phyloP scores from a whole-genome alignment of 2,797 vertebrate genomes.

The Coilia nasus region DNA sequence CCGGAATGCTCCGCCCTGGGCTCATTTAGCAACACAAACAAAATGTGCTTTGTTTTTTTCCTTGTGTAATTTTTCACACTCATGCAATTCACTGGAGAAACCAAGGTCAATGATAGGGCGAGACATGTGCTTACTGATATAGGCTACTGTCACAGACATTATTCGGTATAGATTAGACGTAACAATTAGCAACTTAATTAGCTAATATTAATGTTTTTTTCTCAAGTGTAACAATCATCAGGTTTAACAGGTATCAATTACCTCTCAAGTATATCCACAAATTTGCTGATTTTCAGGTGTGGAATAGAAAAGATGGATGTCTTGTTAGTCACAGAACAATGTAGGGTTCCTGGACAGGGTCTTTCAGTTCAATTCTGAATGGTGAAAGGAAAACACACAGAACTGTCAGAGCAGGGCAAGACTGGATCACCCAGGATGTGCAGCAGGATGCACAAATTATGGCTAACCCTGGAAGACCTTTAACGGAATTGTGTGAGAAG shows the following conservation, averaged over 20 bases:
- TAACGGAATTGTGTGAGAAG: neutral
- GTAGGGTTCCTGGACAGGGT: neutral
- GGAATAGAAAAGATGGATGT: neutral
- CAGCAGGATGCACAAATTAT: neutral
- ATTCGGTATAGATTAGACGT: neutral
- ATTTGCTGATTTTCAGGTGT: neutral
- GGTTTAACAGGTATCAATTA: neutral
- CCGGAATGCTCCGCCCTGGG: neutral
- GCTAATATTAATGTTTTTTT: neutral
- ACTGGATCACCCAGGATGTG: neutral
- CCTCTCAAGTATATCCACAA: neutral
- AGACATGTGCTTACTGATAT: neutral
- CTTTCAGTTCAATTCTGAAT: neutral
- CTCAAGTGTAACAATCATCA: neutral
- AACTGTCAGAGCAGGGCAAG: neutral
- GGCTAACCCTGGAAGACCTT: neutral
- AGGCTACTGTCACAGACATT: neutral
- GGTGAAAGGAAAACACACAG: neutral
- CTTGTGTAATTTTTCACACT: constrained; percentile 12
- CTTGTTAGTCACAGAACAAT: neutral
- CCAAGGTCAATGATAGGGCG: neutral
- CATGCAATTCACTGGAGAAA: neutral
- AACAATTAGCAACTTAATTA: no score
- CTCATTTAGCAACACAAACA: neutral
- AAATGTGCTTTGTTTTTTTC: neutral